Conservation (phyloP, 2,797 vertebrate species). For the Cryptoprocta ferox region DNA sequence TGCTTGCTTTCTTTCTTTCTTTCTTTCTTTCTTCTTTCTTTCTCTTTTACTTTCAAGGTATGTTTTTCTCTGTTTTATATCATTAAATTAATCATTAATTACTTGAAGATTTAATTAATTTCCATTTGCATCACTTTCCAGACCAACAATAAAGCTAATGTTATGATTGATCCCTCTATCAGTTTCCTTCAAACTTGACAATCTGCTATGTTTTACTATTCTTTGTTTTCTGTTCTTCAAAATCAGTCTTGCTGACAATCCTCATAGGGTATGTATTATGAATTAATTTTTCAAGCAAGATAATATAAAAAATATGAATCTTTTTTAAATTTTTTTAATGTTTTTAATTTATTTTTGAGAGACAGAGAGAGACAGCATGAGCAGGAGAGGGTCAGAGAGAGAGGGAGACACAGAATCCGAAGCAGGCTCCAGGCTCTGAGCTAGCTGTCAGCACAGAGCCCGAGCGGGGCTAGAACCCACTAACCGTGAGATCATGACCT, state of each 20-base stretch:
- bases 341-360: too few species aligned
- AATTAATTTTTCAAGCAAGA: constrained; percentile 49
- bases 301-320: constrained; percentile 22
- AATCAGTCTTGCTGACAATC: constrained; percentile 42
- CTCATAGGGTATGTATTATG: neutral
- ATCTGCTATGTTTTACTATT: constrained; percentile 12
- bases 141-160: constrained; percentile 44
- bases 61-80: neutral
- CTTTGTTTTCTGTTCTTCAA: constrained; percentile 20
- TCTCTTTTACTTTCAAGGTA: neutral
- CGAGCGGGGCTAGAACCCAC: too few species aligned
- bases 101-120: constrained; percentile 26
- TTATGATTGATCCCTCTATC: neutral
- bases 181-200: neutral
- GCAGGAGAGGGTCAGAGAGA: too few species aligned
- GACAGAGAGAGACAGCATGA: too few species aligned
- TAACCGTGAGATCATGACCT: too few species aligned
- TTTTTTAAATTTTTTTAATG: too few species aligned
- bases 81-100: constrained; percentile 24
- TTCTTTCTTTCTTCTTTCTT: neutral
- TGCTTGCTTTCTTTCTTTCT: neutral
- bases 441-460: too few species aligned
- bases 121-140: neutral
- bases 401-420: too few species aligned
- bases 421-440: too few species aligned